Conservation (phyloP, 2,797 vertebrate genomes). For the Anguilla megastoma region DNA sequence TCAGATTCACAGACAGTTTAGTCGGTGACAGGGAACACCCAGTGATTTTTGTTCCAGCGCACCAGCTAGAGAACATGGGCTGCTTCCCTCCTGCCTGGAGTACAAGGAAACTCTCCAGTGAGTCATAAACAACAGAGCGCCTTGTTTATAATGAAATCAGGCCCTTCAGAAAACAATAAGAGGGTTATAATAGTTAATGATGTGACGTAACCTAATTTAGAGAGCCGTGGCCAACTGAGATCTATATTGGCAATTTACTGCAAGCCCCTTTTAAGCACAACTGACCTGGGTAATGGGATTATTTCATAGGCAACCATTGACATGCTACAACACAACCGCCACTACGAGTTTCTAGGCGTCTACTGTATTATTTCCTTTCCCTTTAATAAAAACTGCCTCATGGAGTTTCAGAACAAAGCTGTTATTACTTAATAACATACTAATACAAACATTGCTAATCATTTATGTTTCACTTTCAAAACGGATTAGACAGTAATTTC, state of each 20-base stretch:
- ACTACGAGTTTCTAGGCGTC: background rate
- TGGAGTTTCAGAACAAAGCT: background rate
- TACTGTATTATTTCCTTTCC: background rate
- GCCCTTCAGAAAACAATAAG: slow-evolving; percentile 26
- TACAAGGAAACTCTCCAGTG: background rate
- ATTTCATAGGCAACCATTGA: background rate
- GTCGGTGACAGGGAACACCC: background rate
- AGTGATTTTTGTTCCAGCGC: background rate
- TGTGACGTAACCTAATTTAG: slow-evolving; percentile 20
- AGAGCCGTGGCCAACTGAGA: background rate
- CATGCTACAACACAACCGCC: no score
- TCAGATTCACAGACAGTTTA: background rate
- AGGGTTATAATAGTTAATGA: slow-evolving; percentile 17
- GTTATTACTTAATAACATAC: background rate
- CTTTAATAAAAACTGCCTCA: background rate
- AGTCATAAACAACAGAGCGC: background rate
- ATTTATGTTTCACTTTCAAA: background rate
- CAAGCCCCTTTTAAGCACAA: slow-evolving; percentile 7
- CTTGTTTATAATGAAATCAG: slow-evolving; percentile 27
- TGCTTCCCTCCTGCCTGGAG: background rate
- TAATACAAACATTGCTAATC: slow-evolving; percentile 8
- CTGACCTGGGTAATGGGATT: background rate
- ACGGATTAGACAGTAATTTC: background rate
- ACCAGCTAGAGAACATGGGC: background rate
- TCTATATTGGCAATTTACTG: slow-evolving; percentile 6